Base-by-base conservation (phyloP, 2,797 vertebrate genomes). In the Phrynocephalus vlangalii region DNA sequence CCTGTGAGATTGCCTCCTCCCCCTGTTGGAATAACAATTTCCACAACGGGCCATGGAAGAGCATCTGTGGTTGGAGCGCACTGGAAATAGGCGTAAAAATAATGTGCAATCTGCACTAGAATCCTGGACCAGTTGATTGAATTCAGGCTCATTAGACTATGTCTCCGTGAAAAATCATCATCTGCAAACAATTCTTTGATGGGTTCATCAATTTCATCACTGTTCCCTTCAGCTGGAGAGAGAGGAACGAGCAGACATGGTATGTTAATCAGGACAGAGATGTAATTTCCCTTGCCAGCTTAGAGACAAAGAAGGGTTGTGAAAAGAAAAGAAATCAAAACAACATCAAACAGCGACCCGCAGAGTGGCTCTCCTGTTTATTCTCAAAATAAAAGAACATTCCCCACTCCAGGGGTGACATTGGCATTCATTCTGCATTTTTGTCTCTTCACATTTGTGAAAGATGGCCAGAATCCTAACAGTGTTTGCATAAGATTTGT, bases 21-120 rank as follows among this genome's bases (percentile, higher is more conserved):
- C 79, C 99, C 98, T 0, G 98, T 98, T 22, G 98, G 98, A 91
- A 99, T 98, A 87, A 99, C 97, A 87, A 99, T 97, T 93, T 99
- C 98, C 92, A 99, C 96, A 8, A 86, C 5, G 0, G 98, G 97
- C 56, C 98, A 90, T 0, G 89, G 88, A 0, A 86, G 68, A 0
- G 66, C 68, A 84, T 92, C 92, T 87, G 96, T 88, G 77, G 96
- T 66, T 0, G 95, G 93, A 0, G 90, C 79, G 0, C 98, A 97
- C 70, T 91, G 97, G 87, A 99, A 97, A 94, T 98, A 99, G 2
- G 98, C 98, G 0, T 97, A 98, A 95, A 99, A 96, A 93, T 97
- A 96, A 94, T 99, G 98, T 26, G 97, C 97, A 0, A 98, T 97
- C 95, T 99, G 99, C 89, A 99, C 95, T 92, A 99, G 96, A 92